Evolutionary conservation across 2,797 vertebrate species (phyloP), one percentile per base, ranked within the genome.

Genomic region (Sardinella longiceps): DNA sequence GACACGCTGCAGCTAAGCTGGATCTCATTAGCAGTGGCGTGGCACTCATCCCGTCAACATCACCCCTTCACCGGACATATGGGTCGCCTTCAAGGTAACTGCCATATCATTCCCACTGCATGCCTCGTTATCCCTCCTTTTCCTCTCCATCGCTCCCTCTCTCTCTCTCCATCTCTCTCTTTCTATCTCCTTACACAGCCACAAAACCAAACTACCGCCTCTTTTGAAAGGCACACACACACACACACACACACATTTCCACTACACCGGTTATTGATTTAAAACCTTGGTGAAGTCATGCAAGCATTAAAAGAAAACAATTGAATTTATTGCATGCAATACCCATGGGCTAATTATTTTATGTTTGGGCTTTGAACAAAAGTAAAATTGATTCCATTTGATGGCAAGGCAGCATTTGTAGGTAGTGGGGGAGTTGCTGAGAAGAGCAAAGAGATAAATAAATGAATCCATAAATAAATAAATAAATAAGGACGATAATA

Each of bases 11-110:
- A 91, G 90, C 92, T 94, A 94, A 95, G 93, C 93, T 94, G 94
- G 93, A 95, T 95, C 94, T 95, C 93, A 94, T 96, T 95, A 95
- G 94, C 91, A 93, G 90, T 91, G 93, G 93, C 93, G 92, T 95
- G 94, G 93, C 94, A 94, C 91, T 93, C 93, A 95, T 94, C 92
- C 94, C 91, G 90, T 93, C 93, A 91, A 93, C 92, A 92, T 91
- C 88, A 83, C 92, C 93, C 92, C 92, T 91, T 90, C 93, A 94
- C 91, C 90, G 91, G 91, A 92, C 93, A 93, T 93, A 93, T 93
- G 92, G 93, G 92, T 92, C 89, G 91, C 91, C 93, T 93, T 93
- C 93, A 94, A 92, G 91, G 91, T 91, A 94, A 93, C 91, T 30
- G 88, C 90, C 90, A 90, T 88, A 93, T 92, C 92, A 89, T 87